Percentiles rank a stretch among this genome's conserved stretches.
Conservation (phyloP, 2,113 vertebrate genomes). For the Clarias gariepinus region DNA sequence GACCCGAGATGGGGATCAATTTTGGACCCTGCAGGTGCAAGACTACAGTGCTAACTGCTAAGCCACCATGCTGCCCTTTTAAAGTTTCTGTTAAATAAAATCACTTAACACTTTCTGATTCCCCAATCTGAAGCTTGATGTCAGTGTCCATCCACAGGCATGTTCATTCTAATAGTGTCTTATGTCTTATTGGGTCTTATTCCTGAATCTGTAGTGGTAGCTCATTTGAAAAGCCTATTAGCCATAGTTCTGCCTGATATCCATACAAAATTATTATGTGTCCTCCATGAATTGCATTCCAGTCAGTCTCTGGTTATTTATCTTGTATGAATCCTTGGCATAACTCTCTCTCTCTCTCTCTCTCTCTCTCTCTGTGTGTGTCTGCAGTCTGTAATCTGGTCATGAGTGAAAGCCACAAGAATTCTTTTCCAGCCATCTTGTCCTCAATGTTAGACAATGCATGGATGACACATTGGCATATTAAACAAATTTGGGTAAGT, state of each 20-base stretch:
- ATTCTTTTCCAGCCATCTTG: background rate
- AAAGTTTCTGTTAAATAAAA: background rate
- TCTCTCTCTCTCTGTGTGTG: background rate
- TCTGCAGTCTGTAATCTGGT: constrained; percentile 19
- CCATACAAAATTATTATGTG: background rate
- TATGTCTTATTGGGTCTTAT: background rate
- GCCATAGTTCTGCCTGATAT: background rate
- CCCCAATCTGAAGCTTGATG: background rate
- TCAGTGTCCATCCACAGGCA: background rate
- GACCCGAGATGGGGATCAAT: too few species aligned
- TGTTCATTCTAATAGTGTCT: background rate
- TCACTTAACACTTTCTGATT: background rate
- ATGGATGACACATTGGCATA: background rate
- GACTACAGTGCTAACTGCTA: too few species aligned
- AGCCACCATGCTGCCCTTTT: background rate
- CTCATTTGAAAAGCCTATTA: background rate
- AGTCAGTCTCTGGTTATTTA: background rate
- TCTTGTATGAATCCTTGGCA: background rate
- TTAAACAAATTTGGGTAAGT: background rate
- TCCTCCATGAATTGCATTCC: background rate
- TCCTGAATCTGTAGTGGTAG: background rate
- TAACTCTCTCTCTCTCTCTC: background rate
- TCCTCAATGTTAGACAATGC: background rate
- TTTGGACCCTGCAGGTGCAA: too few species aligned
- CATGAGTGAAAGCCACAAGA: background rate